Base-by-base conservation (phyloP, 1,140 invertebrate species). In the Chrysoperla carnea region DNA sequence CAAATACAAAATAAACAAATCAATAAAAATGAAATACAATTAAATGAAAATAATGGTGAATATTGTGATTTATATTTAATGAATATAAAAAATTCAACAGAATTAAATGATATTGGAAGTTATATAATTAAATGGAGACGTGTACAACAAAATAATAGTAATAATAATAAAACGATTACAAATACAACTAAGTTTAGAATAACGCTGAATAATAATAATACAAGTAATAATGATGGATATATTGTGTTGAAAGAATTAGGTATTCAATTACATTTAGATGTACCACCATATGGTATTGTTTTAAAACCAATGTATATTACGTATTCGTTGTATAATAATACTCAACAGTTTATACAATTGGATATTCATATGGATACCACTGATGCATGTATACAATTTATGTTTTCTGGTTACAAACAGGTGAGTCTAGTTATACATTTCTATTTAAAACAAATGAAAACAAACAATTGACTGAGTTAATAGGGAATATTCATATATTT, bases 361-460 rank as follows among this genome's bases (percentile, higher is more conserved):
- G 72, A 73, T 44, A 57, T 89, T 9, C 72, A 66, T 41, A 78
- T 91, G 64, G 84, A 90, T 48, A 75, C 78, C 1, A 84, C 74
- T 48, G 85, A 91, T 57, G 78, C 75, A 8, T 33, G 17, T 23
- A 23, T 5, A 23, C 17, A 9, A 5, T 92, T 91, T 54, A 88
- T 91, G 82, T 91, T 84, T 66, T 74, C 85, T 50, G 88, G 88
- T 4, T 84, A 89, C 50, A 90, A 87, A 67, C 80, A 88, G 62
- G 79, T 86, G 60, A 43, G 23, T 38, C 12, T 23, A 5, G 5
- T 23, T 23, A n/a, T n/a, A n/a, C n/a, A n/a, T n/a, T n/a, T n/a
- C n/a, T n/a, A n/a, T n/a, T n/a, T n/a, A n/a, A n/a, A n/a, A n/a
- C n/a, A n/a, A n/a, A n/a, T n/a, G n/a, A n/a, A n/a, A n/a, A n/a